Evolutionary conservation across 2,113 vertebrate genomes (phyloP).

Genomic region (Ageneiosus marmoratus): DNA sequence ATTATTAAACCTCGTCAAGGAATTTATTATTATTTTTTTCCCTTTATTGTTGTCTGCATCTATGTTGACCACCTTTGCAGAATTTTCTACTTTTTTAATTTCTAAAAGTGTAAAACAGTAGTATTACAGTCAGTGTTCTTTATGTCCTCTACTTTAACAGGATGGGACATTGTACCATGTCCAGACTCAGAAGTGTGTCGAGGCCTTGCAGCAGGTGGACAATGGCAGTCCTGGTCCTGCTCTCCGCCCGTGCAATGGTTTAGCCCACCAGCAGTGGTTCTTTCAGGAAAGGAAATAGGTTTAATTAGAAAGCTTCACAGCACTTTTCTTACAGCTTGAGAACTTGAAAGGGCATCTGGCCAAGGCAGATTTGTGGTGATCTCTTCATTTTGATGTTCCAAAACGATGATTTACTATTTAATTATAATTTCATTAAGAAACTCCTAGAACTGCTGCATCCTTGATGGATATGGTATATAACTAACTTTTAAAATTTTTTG

Average conservation of each 20-base stretch:
- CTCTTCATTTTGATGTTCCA: not conserved
- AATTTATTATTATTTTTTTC: too few relatives aligned
- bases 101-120: not conserved
- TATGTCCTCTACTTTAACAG: slow-evolving; percentile 66
- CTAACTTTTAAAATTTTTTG: not conserved
- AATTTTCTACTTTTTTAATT: too few relatives aligned
- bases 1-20: too few relatives aligned
- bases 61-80: not conserved
- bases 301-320: slow-evolving; percentile 5
- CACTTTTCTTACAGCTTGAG: slow-evolving; percentile 1
- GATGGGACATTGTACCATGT: slow-evolving; percentile 83
- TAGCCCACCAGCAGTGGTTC: slow-evolving; percentile 85
- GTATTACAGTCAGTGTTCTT: not conserved
- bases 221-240: slow-evolving; percentile 75
- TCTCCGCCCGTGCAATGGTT: slow-evolving; percentile 78
- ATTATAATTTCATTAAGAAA: not conserved
- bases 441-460: not conserved
- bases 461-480: not conserved
- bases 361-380: not conserved
- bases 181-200: slow-evolving; percentile 82
- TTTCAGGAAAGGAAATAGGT: slow-evolving; percentile 79
- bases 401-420: not conserved
- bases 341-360: not conserved
- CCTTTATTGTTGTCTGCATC: not conserved
- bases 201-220: slow-evolving; percentile 72